Base-by-base conservation (phyloP, 2,113 vertebrate species). In the Vimba vimba region DNA sequence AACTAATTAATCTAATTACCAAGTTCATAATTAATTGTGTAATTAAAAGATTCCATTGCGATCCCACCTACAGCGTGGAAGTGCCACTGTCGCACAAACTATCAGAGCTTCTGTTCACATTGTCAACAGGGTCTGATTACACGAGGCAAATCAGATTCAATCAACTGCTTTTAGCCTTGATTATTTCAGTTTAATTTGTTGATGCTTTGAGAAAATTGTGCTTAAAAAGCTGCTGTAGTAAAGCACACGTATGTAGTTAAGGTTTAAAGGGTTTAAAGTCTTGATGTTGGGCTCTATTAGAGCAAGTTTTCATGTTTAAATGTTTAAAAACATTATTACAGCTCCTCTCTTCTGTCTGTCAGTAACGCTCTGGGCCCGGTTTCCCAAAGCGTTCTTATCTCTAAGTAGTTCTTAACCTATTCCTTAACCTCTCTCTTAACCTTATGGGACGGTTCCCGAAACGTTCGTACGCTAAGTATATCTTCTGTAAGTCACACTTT, bases 1-100 rank as follows among this genome's bases (percentile, higher is more conserved):
- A 82, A 82, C 55, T 82, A 82, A 86, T 86, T 86, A 64, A 86
- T 86, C 55, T 74, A 71, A 82, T 86, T 75, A 86, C 45, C 69
- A 86, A 75, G 55, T 62, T 82, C 78, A 62, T 86, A 86, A 86
- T 86, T 86, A 86, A 73, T 75, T 36, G 55, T 64, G 71, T 82
- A 74, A 86, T 86, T 86, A 86, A 86, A 36, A 25, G 33, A 43
- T 73, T 82, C 60, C 21, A 75, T 62, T 52, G 68, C 47, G 45
- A 82, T 74, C 27, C 79, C 78, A 86, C 79, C 85, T 74, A 62
- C 85, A 52, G 76, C 23, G 52, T 69, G 84, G 3, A 77, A 69
- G 75, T 45, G 15, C 36, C 8, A 15, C 36, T 80, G 59, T 59
- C 7, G 15, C 39, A 43, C n/a, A 45, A 60, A 60, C 33, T 9